Base-by-base conservation (phyloP, 2,113 vertebrate genomes). In the Rhadina sibilatrix region DNA sequence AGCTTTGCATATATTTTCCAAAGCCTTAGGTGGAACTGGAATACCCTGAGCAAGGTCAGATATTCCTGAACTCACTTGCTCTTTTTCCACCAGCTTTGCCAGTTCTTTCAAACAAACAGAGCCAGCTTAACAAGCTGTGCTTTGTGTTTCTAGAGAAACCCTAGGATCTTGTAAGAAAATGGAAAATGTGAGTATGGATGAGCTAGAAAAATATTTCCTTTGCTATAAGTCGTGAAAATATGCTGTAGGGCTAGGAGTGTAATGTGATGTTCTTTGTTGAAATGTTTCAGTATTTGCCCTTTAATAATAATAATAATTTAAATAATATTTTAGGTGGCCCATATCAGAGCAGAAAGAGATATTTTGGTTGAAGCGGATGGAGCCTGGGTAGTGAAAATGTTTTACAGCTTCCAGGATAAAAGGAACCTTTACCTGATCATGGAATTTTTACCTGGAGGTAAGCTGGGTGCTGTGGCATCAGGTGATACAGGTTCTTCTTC, bases 351-450 rank as follows among this genome's bases (percentile, higher is more conserved):
- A 44, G 99, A 99, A 97, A 98, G 99, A 96, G 99, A 99, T 95
- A 99, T 99, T 93, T 97, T 99, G 71, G 99, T 99, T 81, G 99
- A 99, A 98, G 99, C 99, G 0, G 99, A 99, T 84, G 99, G 99
- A 38, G 99, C 99, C 69, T 99, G 99, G 99, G 99, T 99, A 82
- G 99, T 99, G 81, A 99, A 99, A 97, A 99, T 99, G 99, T 99
- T 99, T 96, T 99, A 99, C 97, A 99, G 99, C 97, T 99, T 99
- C 96, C 99, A 99, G 97, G 99, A 99, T 97, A 99, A 99, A 96
- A 98, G 98, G 94, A 99, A 99, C 97, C 99, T 99, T 78, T 99
- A 99, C 96, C 98, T 99, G 66, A 99, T 99, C 97, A 99, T 99
- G 99, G 99, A 99, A 92, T 99, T 99, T 96, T 98, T 99, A 63